Percentiles rank a stretch among this genome's conserved stretches.
phyloP scores from a whole-genome alignment of 1,140 invertebrate genomes.

The Acromyrmex heyeri region DNA sequence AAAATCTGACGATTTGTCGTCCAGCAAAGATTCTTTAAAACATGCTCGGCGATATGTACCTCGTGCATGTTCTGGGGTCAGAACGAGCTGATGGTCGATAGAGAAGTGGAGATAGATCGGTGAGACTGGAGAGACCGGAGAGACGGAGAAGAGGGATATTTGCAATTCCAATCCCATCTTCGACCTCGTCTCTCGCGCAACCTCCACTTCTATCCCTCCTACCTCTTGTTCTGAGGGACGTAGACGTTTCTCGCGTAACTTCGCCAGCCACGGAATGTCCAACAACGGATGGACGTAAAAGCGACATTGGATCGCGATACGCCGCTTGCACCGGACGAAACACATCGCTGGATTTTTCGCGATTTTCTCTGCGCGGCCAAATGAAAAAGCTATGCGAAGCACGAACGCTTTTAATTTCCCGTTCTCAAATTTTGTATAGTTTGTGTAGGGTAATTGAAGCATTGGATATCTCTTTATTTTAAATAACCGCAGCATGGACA shows the following conservation, averaged over 20 bases:
- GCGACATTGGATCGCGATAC: conserved; percentile 25
- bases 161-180: conserved; percentile 77
- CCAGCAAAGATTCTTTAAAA: conserved; percentile 30
- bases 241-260: conserved; percentile 71
- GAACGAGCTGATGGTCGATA: conserved; percentile 39
- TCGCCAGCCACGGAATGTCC: conserved; percentile 63
- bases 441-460: conserved; percentile 3
- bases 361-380: neutral
- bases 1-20: conserved; percentile 58
- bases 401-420: conserved; percentile 5
- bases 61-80: conserved; percentile 41
- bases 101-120: conserved; percentile 57
- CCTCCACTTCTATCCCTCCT: conserved; percentile 45
- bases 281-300: conserved; percentile 62
- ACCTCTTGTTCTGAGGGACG: conserved; percentile 15
- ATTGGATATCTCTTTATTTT: conserved; percentile 8
- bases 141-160: conserved; percentile 71
- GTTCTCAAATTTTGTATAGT: neutral
- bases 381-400: neutral
- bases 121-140: conserved; percentile 48
- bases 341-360: conserved; percentile 30
- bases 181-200: conserved; percentile 68
- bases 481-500: neutral
- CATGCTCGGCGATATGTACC: conserved; percentile 49
- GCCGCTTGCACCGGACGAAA: neutral